Conservation (phyloP, 2,888 invertebrate genomes). For the Agelastica alni region DNA sequence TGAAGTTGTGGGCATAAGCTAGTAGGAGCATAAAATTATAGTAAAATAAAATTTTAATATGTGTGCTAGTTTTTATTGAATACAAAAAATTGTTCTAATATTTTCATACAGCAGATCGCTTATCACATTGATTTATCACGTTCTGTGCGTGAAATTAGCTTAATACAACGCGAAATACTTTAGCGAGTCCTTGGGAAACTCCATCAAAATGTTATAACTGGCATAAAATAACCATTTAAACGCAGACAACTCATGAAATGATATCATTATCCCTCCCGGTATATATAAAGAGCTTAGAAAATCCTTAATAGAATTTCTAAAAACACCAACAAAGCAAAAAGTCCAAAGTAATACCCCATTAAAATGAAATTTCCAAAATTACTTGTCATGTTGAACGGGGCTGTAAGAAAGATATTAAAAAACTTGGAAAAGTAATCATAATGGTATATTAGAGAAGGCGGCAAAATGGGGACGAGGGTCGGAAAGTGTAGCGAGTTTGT, state of each 20-base stretch:
- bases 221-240: constrained; percentile 22
- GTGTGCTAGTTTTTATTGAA: too few species aligned
- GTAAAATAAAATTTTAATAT: neutral
- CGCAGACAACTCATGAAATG: constrained; percentile 16
- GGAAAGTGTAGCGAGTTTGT: constrained; percentile 54
- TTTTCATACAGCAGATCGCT: too few species aligned
- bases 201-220: constrained; percentile 4
- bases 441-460: constrained; percentile 36
- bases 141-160: neutral
- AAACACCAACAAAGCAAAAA: constrained; percentile 43
- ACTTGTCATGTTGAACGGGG: constrained; percentile 51
- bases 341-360: constrained; percentile 43
- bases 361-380: constrained; percentile 52
- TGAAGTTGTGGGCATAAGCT: too few species aligned
- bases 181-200: neutral
- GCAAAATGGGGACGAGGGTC: constrained; percentile 42
- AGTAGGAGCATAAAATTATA: too few species aligned
- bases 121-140: neutral
- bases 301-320: constrained; percentile 33
- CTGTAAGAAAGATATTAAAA: constrained; percentile 54
- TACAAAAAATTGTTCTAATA: too few species aligned
- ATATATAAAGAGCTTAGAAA: constrained; percentile 25
- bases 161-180: neutral
- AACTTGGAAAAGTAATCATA: constrained; percentile 54
- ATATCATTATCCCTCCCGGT: constrained; percentile 11